Conservation (phyloP, 2,113 vertebrate genomes). For the Scomber japonicus region DNA sequence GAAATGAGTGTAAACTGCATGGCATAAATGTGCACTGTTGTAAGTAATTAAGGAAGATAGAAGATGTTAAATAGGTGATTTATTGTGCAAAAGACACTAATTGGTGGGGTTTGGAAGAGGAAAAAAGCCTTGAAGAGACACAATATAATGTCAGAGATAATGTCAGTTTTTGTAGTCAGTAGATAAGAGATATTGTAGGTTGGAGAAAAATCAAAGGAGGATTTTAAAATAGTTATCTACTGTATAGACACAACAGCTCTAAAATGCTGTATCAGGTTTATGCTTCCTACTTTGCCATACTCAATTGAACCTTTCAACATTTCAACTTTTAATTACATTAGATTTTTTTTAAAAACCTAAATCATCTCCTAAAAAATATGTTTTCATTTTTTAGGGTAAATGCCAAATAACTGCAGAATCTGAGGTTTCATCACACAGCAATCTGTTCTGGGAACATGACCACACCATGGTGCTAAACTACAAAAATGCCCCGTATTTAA, state of each 20-base stretch:
- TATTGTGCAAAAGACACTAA: constrained; percentile 32
- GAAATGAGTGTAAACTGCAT: constrained; percentile 31
- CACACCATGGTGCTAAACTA: neutral
- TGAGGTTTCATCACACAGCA: neutral
- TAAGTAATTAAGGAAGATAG: constrained; percentile 20
- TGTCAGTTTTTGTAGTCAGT: neutral
- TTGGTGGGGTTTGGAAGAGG: too few species aligned
- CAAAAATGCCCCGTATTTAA: constrained; percentile 29
- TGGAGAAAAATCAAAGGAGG: neutral
- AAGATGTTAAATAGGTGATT: constrained; percentile 6
- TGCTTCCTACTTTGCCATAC: constrained; percentile 1
- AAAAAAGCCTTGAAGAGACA: too few species aligned
- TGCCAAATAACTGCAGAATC: neutral
- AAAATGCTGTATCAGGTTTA: too few species aligned
- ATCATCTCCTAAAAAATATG: neutral
- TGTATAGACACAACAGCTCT: neutral
- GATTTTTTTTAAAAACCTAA: neutral
- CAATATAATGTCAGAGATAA: too few species aligned
- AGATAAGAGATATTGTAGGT: neutral
- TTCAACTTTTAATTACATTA: neutral
- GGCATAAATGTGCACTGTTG: constrained; percentile 7
- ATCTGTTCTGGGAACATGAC: constrained; percentile 5
- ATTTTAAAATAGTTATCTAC: neutral
- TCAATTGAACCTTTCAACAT: neutral
- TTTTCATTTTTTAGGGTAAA: neutral